These are phyloP conservation scores for Talpa occidentalis DNA, from an alignment of 2,113 vertebrate species.

Conservation along the genomic window DNA sequence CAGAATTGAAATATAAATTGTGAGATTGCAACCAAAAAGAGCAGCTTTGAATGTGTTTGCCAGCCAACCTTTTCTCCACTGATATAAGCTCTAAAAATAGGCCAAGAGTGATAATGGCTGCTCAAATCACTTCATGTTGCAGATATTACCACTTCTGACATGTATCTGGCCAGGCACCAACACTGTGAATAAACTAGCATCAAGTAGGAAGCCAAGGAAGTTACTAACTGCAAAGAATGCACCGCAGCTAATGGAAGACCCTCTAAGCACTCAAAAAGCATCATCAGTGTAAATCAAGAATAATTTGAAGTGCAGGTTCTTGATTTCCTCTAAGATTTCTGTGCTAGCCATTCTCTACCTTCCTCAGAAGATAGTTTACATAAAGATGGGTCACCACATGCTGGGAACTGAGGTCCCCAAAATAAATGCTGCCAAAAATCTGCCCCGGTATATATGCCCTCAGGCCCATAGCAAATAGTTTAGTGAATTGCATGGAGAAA, in stretches of 20 bases:
- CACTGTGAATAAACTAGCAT: background rate
- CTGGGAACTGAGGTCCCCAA: background rate
- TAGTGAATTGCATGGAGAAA: background rate
- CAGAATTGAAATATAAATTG: constrained; percentile 41
- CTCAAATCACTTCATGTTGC: constrained; percentile 44
- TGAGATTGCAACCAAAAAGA: constrained; percentile 8
- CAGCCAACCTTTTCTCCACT: constrained; percentile 61
- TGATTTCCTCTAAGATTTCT: constrained; percentile 46
- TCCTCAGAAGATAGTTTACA: constrained; percentile 20
- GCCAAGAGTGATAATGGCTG: constrained; percentile 53
- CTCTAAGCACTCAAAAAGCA: background rate
- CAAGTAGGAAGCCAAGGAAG: constrained; percentile 29
- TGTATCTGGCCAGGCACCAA: background rate
- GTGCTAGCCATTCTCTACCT: constrained; percentile 52
- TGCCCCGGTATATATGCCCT: background rate
- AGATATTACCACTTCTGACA: background rate
- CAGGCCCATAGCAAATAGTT: background rate
- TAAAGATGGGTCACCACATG: constrained; percentile 6
- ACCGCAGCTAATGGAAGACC: background rate
- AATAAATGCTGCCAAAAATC: constrained; percentile 41
- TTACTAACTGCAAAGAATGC: constrained; percentile 35
- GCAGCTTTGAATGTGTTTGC: constrained; percentile 22
- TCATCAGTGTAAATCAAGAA: constrained; percentile 38
- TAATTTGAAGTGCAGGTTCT: background rate
- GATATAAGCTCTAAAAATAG: constrained; percentile 76